Base-by-base conservation (phyloP, 2,888 invertebrate genomes). In the Apamea monoglypha region DNA sequence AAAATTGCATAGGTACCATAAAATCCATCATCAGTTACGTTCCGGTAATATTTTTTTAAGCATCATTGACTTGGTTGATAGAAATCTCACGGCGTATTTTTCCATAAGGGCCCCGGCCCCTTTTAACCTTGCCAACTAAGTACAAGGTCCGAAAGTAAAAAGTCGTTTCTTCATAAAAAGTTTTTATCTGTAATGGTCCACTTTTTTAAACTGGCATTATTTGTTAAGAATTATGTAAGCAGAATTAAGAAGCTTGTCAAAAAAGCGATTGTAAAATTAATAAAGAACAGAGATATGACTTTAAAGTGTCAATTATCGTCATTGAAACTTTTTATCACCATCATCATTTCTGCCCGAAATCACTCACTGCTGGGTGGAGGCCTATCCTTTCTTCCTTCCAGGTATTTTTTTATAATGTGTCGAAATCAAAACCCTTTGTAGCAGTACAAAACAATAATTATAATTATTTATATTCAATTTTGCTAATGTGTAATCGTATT, bases 61-160 rank as follows among this genome's bases (percentile, higher is more conserved):
- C 76, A 21, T 64, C 84, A 83, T 64, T 83, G 75, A 12, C 18
- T 74, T 47, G 1, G 1, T 79, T 68, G 44, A 83, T 83, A 56
- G 70, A 82, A 81, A 81, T 72, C 68, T 86, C 53, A 78, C 66
- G 61, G 29, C 44, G 67, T 83, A 79, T 36, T 82, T 87, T 82
- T 87, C 79, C 82, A 82, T 76, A 66, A 74, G 70, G 74, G 76
- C 56, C 59, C 59, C 44, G 64, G 78, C 82, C 77, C 77, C 81
- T 32, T 50, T 32, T 56, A 76, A 80, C 87, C 87, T 87, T 85
- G 76, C 8, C 25, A 32, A 74, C 64, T 69, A 69, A 74, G 78
- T 78, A 87, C 89, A 88, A 88, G 87, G 89, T 61, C 80, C 72
- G 7, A 72, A 86, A 77, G 74, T 88, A 84, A 87, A 80, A 88